These are phyloP conservation scores for Lerema accius DNA, from an alignment of 1,140 invertebrate species.

Conservation along the genomic window DNA sequence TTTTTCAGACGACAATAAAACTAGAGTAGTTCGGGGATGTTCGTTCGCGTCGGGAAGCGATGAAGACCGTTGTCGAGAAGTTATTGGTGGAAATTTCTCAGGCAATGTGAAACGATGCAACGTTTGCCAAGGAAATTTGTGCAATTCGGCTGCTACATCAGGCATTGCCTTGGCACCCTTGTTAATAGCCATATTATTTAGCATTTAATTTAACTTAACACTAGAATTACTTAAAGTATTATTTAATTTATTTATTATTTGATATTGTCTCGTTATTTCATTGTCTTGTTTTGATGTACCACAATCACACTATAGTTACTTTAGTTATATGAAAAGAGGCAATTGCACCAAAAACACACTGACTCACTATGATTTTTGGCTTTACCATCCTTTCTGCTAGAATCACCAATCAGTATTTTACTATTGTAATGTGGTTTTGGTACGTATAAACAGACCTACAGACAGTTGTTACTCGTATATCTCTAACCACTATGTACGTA, in stretches of 20 bases:
- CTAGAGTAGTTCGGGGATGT: constrained; percentile 50
- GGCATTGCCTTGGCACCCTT: constrained; percentile 24
- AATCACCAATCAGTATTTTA: too few relatives aligned
- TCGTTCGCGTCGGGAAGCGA: constrained; percentile 39
- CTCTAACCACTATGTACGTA: too few relatives aligned
- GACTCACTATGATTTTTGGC: too few relatives aligned
- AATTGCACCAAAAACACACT: too few relatives aligned
- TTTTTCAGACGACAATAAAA: constrained; percentile 52
- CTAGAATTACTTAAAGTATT: background rate
- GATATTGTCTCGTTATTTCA: background rate
- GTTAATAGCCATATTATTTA: constrained; percentile 9
- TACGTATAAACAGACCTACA: too few relatives aligned
- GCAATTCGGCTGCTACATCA: constrained; percentile 46
- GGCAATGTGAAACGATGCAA: constrained; percentile 37
- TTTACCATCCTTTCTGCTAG: too few relatives aligned
- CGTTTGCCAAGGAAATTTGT: constrained; percentile 49
- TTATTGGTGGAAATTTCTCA: constrained; percentile 34
- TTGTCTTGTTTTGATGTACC: background rate
- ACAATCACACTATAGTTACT: too few relatives aligned
- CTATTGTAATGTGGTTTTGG: too few relatives aligned
- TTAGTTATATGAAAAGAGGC: too few relatives aligned
- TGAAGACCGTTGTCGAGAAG: constrained; percentile 39
- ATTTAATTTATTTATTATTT: constrained; percentile 4
- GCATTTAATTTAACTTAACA: background rate
- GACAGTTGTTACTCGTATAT: too few relatives aligned